Conservation (phyloP, 2,888 invertebrate species). For the Panopea generosa region DNA sequence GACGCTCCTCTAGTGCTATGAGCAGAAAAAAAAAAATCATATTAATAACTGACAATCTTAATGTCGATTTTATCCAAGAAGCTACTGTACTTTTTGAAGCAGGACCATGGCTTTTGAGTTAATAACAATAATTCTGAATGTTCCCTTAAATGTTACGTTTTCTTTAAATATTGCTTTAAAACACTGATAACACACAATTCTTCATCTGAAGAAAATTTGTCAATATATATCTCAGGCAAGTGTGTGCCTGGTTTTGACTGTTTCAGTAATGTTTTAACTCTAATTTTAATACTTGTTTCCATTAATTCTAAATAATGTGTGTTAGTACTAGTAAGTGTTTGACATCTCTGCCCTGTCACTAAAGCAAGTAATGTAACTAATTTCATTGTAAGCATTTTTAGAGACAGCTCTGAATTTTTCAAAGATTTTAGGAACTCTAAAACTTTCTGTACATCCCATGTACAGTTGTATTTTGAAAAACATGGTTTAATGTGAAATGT, state of each 20-base stretch:
- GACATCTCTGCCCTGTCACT: conserved; percentile 3
- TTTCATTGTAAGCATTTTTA: background rate
- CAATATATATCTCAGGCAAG: background rate
- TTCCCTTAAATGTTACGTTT: too few relatives aligned
- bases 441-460: conserved; percentile 11
- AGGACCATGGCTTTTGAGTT: background rate
- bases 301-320: background rate
- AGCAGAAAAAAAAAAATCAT: background rate
- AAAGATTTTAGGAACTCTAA: conserved; percentile 2
- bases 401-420: background rate
- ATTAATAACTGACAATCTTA: background rate
- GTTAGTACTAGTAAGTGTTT: background rate
- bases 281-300: background rate
- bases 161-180: background rate
- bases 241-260: background rate
- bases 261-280: background rate
- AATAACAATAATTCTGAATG: background rate
- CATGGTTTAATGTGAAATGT: conserved; percentile 9
- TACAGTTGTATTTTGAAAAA: background rate
- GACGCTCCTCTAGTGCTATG: conserved; percentile 3
- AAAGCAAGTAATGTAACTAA: background rate
- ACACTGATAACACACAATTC: background rate
- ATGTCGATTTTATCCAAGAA: background rate
- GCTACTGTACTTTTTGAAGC: conserved; percentile 8
- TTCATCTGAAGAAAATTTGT: background rate